Conservation (phyloP, 2,888 invertebrate species). For the Caenorhabditis sp. region DNA sequence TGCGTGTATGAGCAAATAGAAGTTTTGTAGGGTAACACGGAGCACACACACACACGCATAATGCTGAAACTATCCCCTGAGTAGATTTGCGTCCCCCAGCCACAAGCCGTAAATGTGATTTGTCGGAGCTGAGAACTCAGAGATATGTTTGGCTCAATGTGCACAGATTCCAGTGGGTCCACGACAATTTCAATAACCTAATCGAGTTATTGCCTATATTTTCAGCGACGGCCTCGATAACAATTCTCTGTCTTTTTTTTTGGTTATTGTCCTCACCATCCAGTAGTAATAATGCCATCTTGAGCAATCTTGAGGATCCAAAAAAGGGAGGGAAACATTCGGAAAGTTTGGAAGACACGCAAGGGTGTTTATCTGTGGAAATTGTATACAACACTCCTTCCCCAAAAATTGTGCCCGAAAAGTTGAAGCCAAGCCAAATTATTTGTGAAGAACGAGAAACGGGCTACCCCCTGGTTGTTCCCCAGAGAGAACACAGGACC, state of each 20-base stretch:
- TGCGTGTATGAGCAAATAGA: constrained; percentile 44
- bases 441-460: constrained; percentile 31
- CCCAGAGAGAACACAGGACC: constrained; percentile 29
- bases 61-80: constrained; percentile 41
- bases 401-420: background rate
- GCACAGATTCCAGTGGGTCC: no score
- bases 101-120: constrained; percentile 19
- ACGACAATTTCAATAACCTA: background rate
- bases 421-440: constrained; percentile 36
- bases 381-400: constrained; percentile 51
- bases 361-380: constrained; percentile 15
- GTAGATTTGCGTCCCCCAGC: constrained; percentile 9
- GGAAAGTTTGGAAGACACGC: constrained; percentile 17
- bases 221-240: background rate
- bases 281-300: background rate
- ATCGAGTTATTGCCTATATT: background rate
- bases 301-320: constrained; percentile 2
- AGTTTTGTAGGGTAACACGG: constrained; percentile 37
- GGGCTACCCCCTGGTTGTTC: constrained; percentile 1
- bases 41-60: constrained; percentile 30
- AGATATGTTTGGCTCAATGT: background rate
- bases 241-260: no score
- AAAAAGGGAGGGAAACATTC: background rate
- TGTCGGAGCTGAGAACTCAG: background rate
- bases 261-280: background rate